phyloP scores from a whole-genome alignment of 2,113 vertebrate genomes.

The Kryptolebias marmoratus region DNA sequence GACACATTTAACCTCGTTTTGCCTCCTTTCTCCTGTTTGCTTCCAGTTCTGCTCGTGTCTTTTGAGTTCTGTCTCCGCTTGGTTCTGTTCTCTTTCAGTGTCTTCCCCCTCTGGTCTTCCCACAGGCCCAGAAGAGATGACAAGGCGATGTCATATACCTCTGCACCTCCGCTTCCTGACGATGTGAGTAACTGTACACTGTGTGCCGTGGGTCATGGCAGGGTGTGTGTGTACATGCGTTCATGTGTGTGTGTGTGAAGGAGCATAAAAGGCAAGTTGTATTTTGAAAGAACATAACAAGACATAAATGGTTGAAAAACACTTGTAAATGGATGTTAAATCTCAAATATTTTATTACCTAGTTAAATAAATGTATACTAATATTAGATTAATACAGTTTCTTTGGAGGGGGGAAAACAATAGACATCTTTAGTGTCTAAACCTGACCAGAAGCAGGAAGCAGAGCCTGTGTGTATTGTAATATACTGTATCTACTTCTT shows the following conservation, averaged over 20 bases:
- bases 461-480: neutral
- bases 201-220: slow-evolving; percentile 57
- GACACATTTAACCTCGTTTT: slow-evolving; percentile 16
- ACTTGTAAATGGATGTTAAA: neutral
- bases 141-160: slow-evolving; percentile 75
- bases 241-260: slow-evolving; percentile 15
- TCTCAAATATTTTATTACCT: too few relatives aligned
- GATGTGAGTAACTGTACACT: slow-evolving; percentile 77
- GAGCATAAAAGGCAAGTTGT: neutral
- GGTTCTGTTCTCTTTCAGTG: slow-evolving; percentile 2
- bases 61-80: neutral
- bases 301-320: neutral
- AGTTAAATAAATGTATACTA: too few relatives aligned
- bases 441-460: neutral
- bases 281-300: neutral
- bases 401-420: too few relatives aligned
- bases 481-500: too few relatives aligned
- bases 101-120: slow-evolving; percentile 42
- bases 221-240: slow-evolving; percentile 19
- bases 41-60: neutral
- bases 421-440: too few relatives aligned
- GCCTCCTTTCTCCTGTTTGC: neutral
- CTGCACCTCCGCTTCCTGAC: slow-evolving; percentile 73
- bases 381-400: too few relatives aligned
- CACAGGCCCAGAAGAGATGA: slow-evolving; percentile 68